Evolutionary conservation across 2,888 invertebrate genomes (phyloP).

Genomic region (Mesochorus sp.): DNA sequence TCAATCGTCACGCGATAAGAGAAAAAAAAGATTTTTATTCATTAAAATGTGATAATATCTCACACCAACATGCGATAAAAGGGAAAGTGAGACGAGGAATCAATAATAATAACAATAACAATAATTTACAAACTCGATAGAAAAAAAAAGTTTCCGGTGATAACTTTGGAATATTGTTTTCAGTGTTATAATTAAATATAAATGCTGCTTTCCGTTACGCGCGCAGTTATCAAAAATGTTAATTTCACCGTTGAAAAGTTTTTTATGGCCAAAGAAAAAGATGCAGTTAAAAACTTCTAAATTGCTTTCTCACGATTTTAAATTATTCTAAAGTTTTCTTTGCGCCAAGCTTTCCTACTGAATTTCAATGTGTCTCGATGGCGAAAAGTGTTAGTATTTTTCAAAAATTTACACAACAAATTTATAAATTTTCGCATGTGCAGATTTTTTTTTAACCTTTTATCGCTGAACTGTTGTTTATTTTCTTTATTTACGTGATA

Average conservation of each 20-base stretch:
- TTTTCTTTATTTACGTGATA: too few species aligned
- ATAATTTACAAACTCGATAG: not conserved
- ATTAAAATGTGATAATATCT: slow-evolving; percentile 25
- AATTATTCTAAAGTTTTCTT: too few species aligned
- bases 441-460: too few species aligned
- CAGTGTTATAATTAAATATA: not conserved
- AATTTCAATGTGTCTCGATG: too few species aligned
- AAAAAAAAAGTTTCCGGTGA: not conserved
- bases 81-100: not conserved
- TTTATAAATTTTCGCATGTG: too few species aligned
- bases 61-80: not conserved
- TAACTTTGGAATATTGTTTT: not conserved
- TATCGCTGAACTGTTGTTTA: too few species aligned
- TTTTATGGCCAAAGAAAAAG: not conserved
- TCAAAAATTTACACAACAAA: too few species aligned
- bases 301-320: too few species aligned
- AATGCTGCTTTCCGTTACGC: not conserved
- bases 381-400: too few species aligned
- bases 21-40: slow-evolving; percentile 5
- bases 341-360: too few species aligned
- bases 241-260: not conserved
- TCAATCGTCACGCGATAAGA: slow-evolving; percentile 43
- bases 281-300: not conserved
- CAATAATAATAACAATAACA: not conserved
- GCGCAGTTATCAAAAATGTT: not conserved